Percentiles rank a stretch among this genome's conserved stretches.
Evolutionary conservation across 2,113 vertebrate genomes (phyloP).

Genomic region (Bettongia penicillata): DNA sequence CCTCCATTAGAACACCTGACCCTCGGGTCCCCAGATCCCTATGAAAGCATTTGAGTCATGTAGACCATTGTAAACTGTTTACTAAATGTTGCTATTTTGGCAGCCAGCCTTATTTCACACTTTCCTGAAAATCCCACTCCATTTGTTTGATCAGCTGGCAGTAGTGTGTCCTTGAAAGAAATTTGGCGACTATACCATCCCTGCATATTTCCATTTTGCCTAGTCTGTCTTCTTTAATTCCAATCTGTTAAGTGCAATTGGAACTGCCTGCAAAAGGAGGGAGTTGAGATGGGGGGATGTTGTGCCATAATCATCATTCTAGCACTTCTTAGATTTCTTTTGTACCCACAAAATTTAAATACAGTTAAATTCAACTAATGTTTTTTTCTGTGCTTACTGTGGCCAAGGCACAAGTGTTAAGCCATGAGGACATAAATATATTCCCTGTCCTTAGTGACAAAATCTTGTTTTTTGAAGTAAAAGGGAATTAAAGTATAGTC

Average conservation of each 20-base stretch:
- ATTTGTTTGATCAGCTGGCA: constrained; percentile 17
- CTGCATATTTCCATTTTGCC: background rate
- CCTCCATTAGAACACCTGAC: background rate
- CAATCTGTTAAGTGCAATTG: constrained; percentile 5
- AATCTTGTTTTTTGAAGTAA: background rate
- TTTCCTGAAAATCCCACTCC: constrained; percentile 27
- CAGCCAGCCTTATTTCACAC: background rate
- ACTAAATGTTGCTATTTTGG: background rate
- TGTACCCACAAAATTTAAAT: background rate
- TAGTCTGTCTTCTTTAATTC: background rate
- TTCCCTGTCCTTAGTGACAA: background rate
- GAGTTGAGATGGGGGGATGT: background rate
- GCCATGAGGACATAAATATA: background rate
- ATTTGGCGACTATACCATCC: background rate
- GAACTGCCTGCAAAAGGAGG: background rate
- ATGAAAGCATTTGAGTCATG: background rate
- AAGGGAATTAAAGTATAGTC: background rate
- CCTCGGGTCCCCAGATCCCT: background rate
- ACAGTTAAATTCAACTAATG: background rate
- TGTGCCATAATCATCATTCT: background rate
- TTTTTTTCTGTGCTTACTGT: background rate
- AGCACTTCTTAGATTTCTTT: background rate
- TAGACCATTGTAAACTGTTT: background rate
- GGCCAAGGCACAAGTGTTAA: background rate
- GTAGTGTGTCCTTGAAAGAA: constrained; percentile 29